These are phyloP conservation scores for Apamea sordens DNA, from an alignment of 2,888 invertebrate species.

Conservation along the genomic window DNA sequence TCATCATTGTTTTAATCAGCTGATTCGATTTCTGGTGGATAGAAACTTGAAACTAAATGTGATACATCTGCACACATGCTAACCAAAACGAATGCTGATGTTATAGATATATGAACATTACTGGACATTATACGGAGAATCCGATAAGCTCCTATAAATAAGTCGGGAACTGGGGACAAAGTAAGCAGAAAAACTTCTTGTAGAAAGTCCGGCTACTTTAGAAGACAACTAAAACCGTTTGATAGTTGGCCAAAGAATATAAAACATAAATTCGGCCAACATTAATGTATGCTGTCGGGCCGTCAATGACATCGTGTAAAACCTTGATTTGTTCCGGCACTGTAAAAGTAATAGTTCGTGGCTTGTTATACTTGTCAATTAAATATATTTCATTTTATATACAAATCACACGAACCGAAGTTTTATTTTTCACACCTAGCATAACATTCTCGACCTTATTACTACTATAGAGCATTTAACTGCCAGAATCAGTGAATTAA, in stretches of 20 bases:
- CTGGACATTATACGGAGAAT: neutral
- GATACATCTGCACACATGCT: neutral
- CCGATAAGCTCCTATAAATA: neutral
- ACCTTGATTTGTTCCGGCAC: constrained; percentile 53
- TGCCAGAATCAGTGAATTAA: constrained; percentile 25
- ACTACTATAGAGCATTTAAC: neutral
- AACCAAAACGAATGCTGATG: neutral
- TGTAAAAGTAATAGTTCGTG: constrained; percentile 52
- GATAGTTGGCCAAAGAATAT: neutral
- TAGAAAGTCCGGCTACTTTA: neutral
- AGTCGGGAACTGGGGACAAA: neutral
- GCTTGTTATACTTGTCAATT: constrained; percentile 16
- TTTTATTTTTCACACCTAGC: neutral
- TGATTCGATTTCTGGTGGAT: constrained; percentile 18
- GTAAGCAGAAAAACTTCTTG: neutral
- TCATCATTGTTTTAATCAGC: constrained; percentile 28
- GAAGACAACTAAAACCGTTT: constrained; percentile 1
- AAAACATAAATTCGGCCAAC: constrained; percentile 2
- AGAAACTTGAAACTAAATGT: constrained; percentile 8
- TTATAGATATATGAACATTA: neutral
- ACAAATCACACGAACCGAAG: neutral
- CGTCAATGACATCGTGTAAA: constrained; percentile 45
- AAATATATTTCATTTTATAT: constrained; percentile 10
- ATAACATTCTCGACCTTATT: neutral
- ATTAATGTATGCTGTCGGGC: neutral